Evolutionary conservation across 2,888 invertebrate genomes (phyloP), one percentile per base, ranked within the genome.

Genomic region (Cheilosia urbana): DNA sequence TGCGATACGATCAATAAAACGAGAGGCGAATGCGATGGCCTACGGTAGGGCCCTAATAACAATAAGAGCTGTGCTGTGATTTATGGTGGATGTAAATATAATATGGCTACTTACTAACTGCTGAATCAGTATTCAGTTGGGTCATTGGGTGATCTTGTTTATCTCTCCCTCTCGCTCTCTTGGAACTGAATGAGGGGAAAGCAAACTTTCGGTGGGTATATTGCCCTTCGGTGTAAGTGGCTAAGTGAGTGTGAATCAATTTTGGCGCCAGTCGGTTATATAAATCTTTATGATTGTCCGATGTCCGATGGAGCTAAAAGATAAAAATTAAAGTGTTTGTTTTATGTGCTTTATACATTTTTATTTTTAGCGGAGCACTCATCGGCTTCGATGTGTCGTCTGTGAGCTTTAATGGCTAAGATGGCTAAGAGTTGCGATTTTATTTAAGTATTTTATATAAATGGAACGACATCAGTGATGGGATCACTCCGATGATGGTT

Each of bases 281-380:
- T 42, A 24, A 24, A 58, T 76, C 66, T 60, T 47, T 37, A 58
- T 49, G 58, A 57, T 51, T n/a, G 24, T 49, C 49, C 37, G 65
- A 34, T n/a, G 24, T 49, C 49, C 37, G 65, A 34, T 51, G 58
- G n/a, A 37, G 21, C 51, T 34, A 27, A 51, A 60, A n/a, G 66
- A 68, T 65, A 53, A 53, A 76, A 76, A 76, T 76, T 76, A 68
- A 68, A 76, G 60, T 76, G 47, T 76, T 76, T 76, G 51, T 51
- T 76, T 58, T 66, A 30, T 13, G 49, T n/a, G n/a, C 17, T 66
- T 68, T 37, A 13, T 37, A 42, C 34, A 30, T 42, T 58, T 58
- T 47, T 27, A 2, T 15, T 51, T 24, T 24, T 1, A 1, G 37
- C 1, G 13, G 13, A 37, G 24, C 9, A 47, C 17, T 47, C 45